Evolutionary conservation across 2,888 invertebrate genomes (phyloP), one percentile per base, ranked within the genome.

Genomic region (Sarcophaga rosellei): DNA sequence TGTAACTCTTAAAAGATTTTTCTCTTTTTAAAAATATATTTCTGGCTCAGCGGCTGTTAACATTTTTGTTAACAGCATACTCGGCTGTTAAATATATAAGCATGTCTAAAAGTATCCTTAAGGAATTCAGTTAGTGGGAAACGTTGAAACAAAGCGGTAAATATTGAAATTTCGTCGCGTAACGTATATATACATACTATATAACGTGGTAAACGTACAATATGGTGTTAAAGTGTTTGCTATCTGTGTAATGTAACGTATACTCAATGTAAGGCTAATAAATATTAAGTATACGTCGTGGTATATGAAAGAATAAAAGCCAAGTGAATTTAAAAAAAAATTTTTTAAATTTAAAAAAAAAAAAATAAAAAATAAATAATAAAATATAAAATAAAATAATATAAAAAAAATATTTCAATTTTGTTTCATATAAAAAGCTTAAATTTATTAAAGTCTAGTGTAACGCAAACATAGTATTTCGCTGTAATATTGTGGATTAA

Each of bases 231-330:
- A 35, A 53, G 10, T 25, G 23, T 17, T 35, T 75, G 69, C 17
- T 20, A 20, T 17, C 0, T 10, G 2, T 15, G 53, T 53, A 53
- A 15, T 10, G 53, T 6, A 17, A 61, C 76, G 77, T 77, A 72
- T 82, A 62, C 72, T 77, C 72, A 47, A 66, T 63, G 15, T 62
- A 11, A 21, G 11, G 53, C 53, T 59, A 23, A 35, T 11, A 23
- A 75, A 63, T 81, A 74, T 68, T n/a, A 62, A 25, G 21, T 57
- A 75, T 81, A 81, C 75, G 81, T n/a, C 23, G 5, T 17, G 3
- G 3, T 5, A 6, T 65, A 53, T 25, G 8, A 4, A 23, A 4
- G 5, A n/a, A 59, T 66, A 11, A 20, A 44, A 76, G 44, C 1
- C 45, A 25, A 53, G 45, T 47, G 10, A 20, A 35, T 35, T 8